These are phyloP conservation scores for Lota lota DNA, from an alignment of 2,113 vertebrate genomes.

Conservation along the genomic window DNA sequence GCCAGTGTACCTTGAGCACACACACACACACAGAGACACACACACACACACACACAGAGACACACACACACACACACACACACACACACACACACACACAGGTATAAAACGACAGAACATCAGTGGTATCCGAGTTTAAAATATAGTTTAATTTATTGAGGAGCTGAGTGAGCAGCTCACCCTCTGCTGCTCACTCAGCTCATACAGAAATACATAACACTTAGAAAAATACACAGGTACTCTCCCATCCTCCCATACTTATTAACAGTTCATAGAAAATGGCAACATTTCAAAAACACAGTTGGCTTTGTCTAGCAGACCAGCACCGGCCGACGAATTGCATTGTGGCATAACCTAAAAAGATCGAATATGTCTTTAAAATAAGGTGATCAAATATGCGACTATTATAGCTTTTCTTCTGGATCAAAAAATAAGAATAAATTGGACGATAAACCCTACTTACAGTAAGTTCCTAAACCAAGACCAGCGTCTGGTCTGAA, in stretches of 20 bases:
- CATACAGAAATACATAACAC: slow-evolving; percentile 90
- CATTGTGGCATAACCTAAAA: slow-evolving; percentile 61
- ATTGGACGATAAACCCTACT: slow-evolving; percentile 19
- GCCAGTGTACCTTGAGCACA: too few species aligned
- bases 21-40: background rate
- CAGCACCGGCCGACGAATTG: slow-evolving; percentile 75
- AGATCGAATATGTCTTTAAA: slow-evolving; percentile 56
- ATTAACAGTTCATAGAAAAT: slow-evolving; percentile 83
- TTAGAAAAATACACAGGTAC: slow-evolving; percentile 91
- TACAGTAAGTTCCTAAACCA: slow-evolving; percentile 40
- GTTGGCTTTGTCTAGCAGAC: slow-evolving; percentile 44
- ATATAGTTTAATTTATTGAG: slow-evolving; percentile 68
- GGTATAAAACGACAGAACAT: background rate
- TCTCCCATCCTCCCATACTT: slow-evolving; percentile 83
- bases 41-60: too few species aligned
- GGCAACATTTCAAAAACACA: slow-evolving; percentile 51
- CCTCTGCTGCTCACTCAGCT: slow-evolving; percentile 67
- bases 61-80: background rate
- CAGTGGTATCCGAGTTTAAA: slow-evolving; percentile 34
- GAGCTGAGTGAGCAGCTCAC: slow-evolving; percentile 58
- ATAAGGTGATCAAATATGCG: slow-evolving; percentile 63
- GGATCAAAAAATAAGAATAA: slow-evolving; percentile 62
- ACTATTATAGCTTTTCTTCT: slow-evolving; percentile 43
- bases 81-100: slow-evolving; percentile 7
- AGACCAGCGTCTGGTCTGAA: background rate